Conservation (phyloP, 2,797 vertebrate species). For the Peromyscus melanophrys region DNA sequence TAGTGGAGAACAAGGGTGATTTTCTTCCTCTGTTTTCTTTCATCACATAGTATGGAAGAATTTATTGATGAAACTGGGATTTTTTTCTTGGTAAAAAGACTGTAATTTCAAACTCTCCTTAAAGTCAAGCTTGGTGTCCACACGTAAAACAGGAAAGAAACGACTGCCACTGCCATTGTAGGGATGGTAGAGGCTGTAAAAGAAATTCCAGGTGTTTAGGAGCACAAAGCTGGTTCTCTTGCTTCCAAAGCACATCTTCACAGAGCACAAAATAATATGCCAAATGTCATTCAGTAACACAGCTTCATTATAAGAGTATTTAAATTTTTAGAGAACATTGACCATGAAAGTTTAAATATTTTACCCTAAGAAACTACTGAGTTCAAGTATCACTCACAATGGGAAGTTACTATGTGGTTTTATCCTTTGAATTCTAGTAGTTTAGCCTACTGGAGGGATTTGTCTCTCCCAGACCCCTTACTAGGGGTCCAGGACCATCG, state of each 20-base stretch:
- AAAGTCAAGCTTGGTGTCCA: neutral
- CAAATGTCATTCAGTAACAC: neutral
- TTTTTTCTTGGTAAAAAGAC: constrained; percentile 5
- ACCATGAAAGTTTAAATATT: neutral
- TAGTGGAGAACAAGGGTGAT: neutral
- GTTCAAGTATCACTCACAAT: neutral
- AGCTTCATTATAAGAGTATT: neutral
- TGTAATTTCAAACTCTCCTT: neutral
- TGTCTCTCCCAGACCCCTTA: neutral
- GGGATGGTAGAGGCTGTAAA: neutral
- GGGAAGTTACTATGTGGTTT: neutral
- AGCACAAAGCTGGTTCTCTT: neutral
- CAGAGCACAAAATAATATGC: neutral
- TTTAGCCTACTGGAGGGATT: neutral
- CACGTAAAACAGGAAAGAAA: constrained; percentile 4
- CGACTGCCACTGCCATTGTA: neutral
- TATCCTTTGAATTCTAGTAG: neutral
- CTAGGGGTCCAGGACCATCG: too few species aligned
- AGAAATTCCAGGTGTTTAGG: neutral
- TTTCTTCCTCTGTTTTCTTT: neutral
- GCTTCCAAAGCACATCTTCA: neutral
- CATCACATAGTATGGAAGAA: neutral
- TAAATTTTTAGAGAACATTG: neutral
- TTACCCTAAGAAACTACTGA: neutral
- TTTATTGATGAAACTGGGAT: neutral